Evolutionary conservation across 2,113 vertebrate genomes (phyloP), one percentile per base, ranked within the genome.

Genomic region (Oenanthe oenanthe): DNA sequence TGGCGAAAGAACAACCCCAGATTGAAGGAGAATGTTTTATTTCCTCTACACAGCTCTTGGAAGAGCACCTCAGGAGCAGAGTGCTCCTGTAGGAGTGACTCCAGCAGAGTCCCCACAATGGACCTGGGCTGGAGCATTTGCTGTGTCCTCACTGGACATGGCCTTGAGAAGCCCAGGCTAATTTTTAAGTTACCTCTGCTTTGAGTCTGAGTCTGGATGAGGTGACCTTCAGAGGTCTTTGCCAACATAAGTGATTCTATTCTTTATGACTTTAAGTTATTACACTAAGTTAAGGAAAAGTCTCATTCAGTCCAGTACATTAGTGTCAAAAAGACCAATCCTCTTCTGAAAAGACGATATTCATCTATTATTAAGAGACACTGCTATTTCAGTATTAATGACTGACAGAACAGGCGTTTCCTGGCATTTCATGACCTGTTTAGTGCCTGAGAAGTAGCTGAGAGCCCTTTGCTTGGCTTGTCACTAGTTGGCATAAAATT

Each of bases 331-430:
- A 90, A 94, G 82, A 84, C 67, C 63, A 81, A 12, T 82, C 58
- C 51, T 91, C 40, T 71, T 72, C 63, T 94, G 71, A 48, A 87
- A 93, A 74, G 29, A 76, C 1, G 10, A 40, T 94, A 83, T 77
- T 90, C 12, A 93, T 96, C 79, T 90, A 84, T 95, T 90, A 96
- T 95, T 93, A 88, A 89, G 53, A 86, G 74, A 88, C 88, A 77
- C 63, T 67, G 63, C 85, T 74, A 68, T 96, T 95, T 88, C 79
- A 84, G 63, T 74, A 72, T 86, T 96, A 96, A 92, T 86, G 72
- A 75, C 61, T 65, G 51, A 71, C 71, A 53, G 67, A 91, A 48
- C 16, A 53, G 72, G 75, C 25, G 2, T 92, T 94, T 96, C 48
- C 51, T 88, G 48, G 67, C n/a, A 81, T 90, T 92, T 93, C 78